These are phyloP conservation scores for Biston betularia DNA, from an alignment of 2,888 invertebrate species.

Conservation along the genomic window DNA sequence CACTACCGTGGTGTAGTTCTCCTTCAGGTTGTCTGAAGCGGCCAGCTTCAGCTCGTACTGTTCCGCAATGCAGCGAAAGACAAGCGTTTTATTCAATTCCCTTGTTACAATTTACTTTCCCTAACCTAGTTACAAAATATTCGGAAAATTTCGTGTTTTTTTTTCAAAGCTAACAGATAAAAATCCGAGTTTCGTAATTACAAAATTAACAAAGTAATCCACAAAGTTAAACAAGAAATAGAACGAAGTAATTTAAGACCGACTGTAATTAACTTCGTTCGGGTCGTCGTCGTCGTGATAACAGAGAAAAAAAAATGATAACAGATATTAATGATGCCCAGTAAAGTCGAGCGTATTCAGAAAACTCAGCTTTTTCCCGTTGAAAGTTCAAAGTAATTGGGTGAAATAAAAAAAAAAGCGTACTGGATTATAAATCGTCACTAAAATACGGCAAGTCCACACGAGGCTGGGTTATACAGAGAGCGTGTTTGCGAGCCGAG, in stretches of 20 bases:
- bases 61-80: slow-evolving; percentile 48
- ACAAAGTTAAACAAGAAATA: slow-evolving; percentile 58
- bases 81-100: slow-evolving; percentile 35
- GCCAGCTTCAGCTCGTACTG: slow-evolving; percentile 98
- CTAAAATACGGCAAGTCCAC: slow-evolving; percentile 54
- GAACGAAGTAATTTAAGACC: slow-evolving; percentile 56
- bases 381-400: slow-evolving; percentile 41
- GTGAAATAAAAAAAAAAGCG: slow-evolving; percentile 39
- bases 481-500: slow-evolving; percentile 64
- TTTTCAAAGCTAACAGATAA: slow-evolving; percentile 46
- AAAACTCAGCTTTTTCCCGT: slow-evolving; percentile 31
- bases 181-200: slow-evolving; percentile 60
- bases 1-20: slow-evolving; percentile 98
- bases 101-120: slow-evolving; percentile 34
- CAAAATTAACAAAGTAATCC: slow-evolving; percentile 63
- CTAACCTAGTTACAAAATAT: slow-evolving; percentile 32
- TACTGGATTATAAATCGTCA: slow-evolving; percentile 51
- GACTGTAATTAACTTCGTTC: slow-evolving; percentile 63
- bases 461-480: slow-evolving; percentile 63
- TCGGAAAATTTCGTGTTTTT: slow-evolving; percentile 37
- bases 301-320: slow-evolving; percentile 49
- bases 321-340: slow-evolving; percentile 42
- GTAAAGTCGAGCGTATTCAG: slow-evolving; percentile 33
- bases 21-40: slow-evolving; percentile 98
- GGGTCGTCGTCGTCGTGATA: slow-evolving; percentile 51